Evolutionary conservation across 1,140 invertebrate species (phyloP), one percentile per base, ranked within the genome.

Genomic region (Pogonomyrmex californicus): DNA sequence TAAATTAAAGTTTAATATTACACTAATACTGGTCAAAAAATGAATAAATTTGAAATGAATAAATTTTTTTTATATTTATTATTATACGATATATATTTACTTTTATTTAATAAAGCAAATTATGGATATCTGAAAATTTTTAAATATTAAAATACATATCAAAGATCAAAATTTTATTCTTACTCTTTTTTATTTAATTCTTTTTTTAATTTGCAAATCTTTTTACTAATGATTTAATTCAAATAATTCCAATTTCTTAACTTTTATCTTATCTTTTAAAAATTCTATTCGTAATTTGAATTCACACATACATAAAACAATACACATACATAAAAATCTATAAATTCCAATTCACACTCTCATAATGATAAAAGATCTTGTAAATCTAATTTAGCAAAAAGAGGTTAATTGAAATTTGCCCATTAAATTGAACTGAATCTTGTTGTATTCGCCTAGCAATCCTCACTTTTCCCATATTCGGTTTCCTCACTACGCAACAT

Each of bases 371-470:
- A 83, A 83, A 0, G 47, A 4, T 71, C 54, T 47, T 5, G 33
- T 83, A 75, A 73, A 41, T 7, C 4, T 60, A 70, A 47, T 60
- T 62, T 83, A 58, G 5, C 62, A 5, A 9, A 5, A 82, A 71
- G 12, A 73, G 1, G n/a, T 62, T 73, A 83, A 83, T 60, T 75
- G 58, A 83, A 83, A 83, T 83, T 73, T 58, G 30, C 17, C 44
- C 17, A 58, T 71, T 62, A 75, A 60, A 75, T 2, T 23, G 0
- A 83, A 47, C 6, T 38, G 6, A 60, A 12, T 66, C 14, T 14
- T 30, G 38, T n/a, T 23, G 41, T 47, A 14, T 7, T 33, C 41
- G 41, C 4, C 30, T 9, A 10, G 10, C 66, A 23, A 56, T 33
- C 44, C 38, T 41, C 47, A 47, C 12, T 60, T 82, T 58, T 41